Percentiles rank a stretch among this genome's conserved stretches.
These are phyloP conservation scores for Heptranchias perlo DNA, from an alignment of 2,113 vertebrate species.

Conservation along the genomic window DNA sequence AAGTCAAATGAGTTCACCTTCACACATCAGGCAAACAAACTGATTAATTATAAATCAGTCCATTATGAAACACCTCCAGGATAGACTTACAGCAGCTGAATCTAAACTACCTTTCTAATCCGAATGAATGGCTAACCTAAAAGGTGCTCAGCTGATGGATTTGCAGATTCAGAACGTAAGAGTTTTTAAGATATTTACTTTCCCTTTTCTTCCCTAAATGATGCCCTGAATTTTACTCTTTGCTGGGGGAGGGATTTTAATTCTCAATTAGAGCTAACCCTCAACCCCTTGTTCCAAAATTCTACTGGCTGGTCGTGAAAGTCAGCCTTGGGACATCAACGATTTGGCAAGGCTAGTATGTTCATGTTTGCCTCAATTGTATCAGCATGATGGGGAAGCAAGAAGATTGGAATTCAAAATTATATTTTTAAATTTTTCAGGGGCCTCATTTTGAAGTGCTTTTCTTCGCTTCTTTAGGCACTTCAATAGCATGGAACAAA, in stretches of 20 bases:
- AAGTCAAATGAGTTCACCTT: constrained; percentile 34
- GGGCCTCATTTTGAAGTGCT: not conserved
- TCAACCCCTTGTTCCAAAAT: not conserved
- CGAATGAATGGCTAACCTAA: not conserved
- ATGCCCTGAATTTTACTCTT: not conserved
- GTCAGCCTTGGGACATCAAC: not conserved
- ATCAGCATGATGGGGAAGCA: not conserved
- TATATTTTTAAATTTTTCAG: not conserved
- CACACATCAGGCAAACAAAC: constrained; percentile 12
- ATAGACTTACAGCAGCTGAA: not conserved
- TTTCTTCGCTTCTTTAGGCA: not conserved
- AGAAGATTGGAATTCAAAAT: not conserved
- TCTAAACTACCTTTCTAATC: not conserved
- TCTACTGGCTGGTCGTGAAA: not conserved
- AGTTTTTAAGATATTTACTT: not conserved
- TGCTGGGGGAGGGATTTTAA: not conserved
- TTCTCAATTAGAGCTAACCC: not conserved
- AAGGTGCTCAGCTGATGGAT: not conserved
- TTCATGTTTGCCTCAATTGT: not conserved
- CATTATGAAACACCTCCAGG: constrained; percentile 22
- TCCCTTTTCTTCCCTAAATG: too few species aligned
- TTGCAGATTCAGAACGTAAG: not conserved
- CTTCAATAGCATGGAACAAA: not conserved
- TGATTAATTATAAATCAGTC: constrained; percentile 30
- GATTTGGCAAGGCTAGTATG: not conserved